phyloP scores from a whole-genome alignment of 2,113 vertebrate genomes.

The Lota lota region DNA sequence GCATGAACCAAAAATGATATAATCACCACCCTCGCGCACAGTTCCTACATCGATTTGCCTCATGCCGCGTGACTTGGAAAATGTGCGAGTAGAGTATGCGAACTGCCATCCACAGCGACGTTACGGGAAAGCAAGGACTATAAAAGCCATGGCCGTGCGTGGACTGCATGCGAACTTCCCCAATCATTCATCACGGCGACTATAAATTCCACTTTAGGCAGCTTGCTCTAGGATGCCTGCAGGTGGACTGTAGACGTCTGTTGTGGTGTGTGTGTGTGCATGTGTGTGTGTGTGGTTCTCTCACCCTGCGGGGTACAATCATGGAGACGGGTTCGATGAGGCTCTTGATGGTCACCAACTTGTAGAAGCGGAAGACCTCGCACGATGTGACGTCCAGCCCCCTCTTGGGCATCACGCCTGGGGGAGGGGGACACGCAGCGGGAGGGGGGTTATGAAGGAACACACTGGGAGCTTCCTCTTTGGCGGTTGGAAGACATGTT shows the following conservation, averaged over 20 bases:
- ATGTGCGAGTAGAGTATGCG: neutral
- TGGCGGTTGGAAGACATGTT: no score
- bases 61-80: neutral
- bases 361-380: conserved; percentile 96
- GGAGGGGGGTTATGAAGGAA: no score
- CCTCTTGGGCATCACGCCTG: conserved; percentile 92
- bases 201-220: no score
- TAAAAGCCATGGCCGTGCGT: neutral
- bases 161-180: neutral
- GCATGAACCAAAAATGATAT: no score
- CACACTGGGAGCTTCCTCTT: no score
- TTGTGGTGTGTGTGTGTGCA: no score
- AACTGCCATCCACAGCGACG: no score
- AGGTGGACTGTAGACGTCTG: no score
- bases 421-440: neutral
- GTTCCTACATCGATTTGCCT: no score
- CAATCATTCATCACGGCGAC: no score
- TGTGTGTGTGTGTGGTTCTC: neutral
- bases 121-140: neutral
- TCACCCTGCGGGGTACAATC: conserved; percentile 91
- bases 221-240: no score
- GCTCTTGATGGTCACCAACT: conserved; percentile 84
- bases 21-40: no score
- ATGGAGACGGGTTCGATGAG: conserved; percentile 89
- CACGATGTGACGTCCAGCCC: conserved; percentile 88